Evolutionary conservation across 2,113 vertebrate species (phyloP).

Genomic region (Nesoenas mayeri): DNA sequence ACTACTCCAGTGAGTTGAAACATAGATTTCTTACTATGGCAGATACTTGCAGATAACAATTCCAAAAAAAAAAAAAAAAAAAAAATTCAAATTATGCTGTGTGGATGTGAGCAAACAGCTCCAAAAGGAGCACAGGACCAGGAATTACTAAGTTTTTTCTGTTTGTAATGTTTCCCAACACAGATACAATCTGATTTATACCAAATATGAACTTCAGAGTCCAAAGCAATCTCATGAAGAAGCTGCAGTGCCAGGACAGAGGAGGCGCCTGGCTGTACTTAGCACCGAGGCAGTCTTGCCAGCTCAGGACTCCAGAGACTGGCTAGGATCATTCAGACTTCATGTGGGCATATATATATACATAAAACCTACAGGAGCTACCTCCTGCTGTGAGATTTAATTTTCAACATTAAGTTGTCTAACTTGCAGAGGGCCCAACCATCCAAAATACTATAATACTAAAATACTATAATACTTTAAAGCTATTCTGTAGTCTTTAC

Average conservation of each 20-base stretch:
- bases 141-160: background rate
- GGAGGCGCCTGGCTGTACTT: rapidly evolving
- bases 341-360: too few relatives aligned
- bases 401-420: background rate
- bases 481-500: background rate
- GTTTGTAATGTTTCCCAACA: background rate
- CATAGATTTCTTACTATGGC: background rate
- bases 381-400: background rate
- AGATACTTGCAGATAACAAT: background rate
- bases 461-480: background rate
- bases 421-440: background rate
- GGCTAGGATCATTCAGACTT: background rate
- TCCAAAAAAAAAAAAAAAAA: background rate
- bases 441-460: background rate
- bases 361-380: background rate
- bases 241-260: background rate
- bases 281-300: background rate
- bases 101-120: background rate
- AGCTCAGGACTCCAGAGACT: background rate
- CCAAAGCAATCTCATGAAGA: background rate
- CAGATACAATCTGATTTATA: background rate
- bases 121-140: background rate
- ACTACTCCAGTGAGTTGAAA: background rate
- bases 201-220: background rate
- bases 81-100: background rate